Evolutionary conservation across 2,113 vertebrate species (phyloP).

Genomic region (Catharus minimus): DNA sequence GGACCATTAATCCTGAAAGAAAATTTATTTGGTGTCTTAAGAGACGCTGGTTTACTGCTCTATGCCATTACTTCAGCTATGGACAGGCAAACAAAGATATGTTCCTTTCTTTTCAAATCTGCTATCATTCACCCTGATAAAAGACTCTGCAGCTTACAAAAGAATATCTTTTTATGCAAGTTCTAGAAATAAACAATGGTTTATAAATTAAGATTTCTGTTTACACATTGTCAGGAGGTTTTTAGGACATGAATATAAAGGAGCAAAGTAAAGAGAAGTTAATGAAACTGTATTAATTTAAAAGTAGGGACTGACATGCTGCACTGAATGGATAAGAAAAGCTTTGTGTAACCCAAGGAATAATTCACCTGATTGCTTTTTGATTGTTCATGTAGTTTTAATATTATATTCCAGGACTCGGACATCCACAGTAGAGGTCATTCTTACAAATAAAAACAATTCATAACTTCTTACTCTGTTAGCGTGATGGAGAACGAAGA

Average conservation of each 20-base stretch:
- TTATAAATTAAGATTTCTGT: background rate
- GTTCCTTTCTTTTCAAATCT: background rate
- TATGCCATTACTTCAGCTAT: constrained; percentile 10
- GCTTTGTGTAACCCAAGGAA: background rate
- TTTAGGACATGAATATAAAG: background rate
- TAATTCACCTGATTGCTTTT: background rate
- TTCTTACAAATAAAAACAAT: background rate
- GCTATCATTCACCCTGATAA: background rate
- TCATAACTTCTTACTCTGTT: background rate
- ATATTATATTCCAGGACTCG: background rate
- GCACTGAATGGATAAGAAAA: background rate
- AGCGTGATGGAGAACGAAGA: rapidly evolving
- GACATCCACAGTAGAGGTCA: background rate
- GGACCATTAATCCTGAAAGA: constrained; percentile 43
- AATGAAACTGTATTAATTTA: background rate
- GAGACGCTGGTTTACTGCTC: constrained; percentile 5
- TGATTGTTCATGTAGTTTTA: background rate
- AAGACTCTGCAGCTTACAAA: background rate
- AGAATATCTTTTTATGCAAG: background rate
- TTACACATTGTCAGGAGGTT: background rate
- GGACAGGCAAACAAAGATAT: constrained; percentile 37
- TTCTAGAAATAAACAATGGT: background rate
- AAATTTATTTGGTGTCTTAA: constrained; percentile 49
- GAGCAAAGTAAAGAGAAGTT: background rate
- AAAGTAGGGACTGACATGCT: background rate